Base-by-base conservation (phyloP, 2,797 vertebrate genomes). In the Coregonus sp. region DNA sequence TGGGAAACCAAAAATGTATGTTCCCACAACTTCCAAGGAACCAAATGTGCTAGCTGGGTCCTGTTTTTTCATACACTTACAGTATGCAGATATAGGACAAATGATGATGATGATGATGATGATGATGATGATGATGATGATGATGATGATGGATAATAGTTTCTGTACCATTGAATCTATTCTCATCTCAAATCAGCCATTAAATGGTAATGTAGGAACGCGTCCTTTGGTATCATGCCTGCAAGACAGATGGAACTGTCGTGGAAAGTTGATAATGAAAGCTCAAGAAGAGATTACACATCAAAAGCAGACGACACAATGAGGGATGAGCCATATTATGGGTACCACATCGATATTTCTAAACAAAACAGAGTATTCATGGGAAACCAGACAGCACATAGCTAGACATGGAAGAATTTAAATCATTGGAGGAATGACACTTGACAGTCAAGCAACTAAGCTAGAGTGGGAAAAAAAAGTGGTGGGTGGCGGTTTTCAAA, bases 401-500 rank as follows among this genome's bases (percentile, higher is more conserved):
- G 40, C 40, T 47, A 14, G 31, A 16, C 65, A 40, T 51, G 15
- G 25, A 73, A 69, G 76, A 81, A 86, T 82, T 51, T 72, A 52
- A 82, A 75, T 47, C 14, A 75, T 78, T 0, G 37, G 67, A 75
- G 66, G 75, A 82, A 81, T 73, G 78, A 35, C 68, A 61, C 69
- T 74, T 47, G 4, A 67, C 31, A 37, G 59, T 63, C n/a, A 63
- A 72, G 16, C n/a, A 51, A 31, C 12, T 25, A 25, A n/a, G 31
- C 3, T 20, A 65, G 47, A 51, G 59, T 29, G 70, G 20, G 71
- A 63, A 70, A 59, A 59, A 37, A n/a, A 14, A 16, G 59, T 7
- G 59, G 0, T 9, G 9, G 54, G 29, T 18, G 33, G 54, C 5
- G 35, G 74, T 74, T 54, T 66, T 31, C 14, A 14, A 12, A 47